Evolutionary conservation across 2,888 invertebrate species (phyloP).

Genomic region (Achlya flavicornis): DNA sequence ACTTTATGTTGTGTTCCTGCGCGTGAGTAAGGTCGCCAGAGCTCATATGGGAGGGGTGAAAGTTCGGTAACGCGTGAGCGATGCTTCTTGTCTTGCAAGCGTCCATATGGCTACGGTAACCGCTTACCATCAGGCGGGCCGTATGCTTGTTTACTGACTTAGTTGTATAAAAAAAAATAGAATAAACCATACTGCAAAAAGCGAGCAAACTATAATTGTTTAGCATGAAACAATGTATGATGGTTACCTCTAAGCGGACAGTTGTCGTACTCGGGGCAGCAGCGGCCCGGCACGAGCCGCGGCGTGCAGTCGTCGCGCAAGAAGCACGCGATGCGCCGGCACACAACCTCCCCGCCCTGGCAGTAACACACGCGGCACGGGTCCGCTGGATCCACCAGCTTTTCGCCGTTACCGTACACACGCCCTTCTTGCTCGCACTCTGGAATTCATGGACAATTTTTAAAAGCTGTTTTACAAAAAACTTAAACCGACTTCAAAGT

Average conservation of each 20-base stretch:
- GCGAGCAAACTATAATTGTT: too few relatives aligned
- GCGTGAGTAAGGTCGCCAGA: too few relatives aligned
- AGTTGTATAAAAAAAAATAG: too few relatives aligned
- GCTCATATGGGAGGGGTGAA: too few relatives aligned
- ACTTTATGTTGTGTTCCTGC: too few relatives aligned
- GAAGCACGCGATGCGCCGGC: constrained; percentile 90
- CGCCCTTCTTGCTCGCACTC: constrained; percentile 91
- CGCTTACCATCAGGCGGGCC: too few relatives aligned
- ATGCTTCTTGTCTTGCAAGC: too few relatives aligned
- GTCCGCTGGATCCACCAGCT: constrained; percentile 87
- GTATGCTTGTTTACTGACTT: too few relatives aligned
- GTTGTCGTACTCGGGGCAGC: constrained; percentile 92
- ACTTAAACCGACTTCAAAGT: too few relatives aligned
- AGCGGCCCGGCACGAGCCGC: constrained; percentile 88
- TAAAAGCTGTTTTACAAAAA: neutral
- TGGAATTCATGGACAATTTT: constrained; percentile 57
- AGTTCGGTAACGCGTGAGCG: too few relatives aligned
- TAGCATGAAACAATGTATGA: neutral
- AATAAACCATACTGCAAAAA: too few relatives aligned
- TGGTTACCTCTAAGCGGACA: constrained; percentile 87
- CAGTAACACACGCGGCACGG: constrained; percentile 93
- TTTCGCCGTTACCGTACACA: constrained; percentile 90
- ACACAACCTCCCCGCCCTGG: constrained; percentile 90
- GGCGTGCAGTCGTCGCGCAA: constrained; percentile 90
- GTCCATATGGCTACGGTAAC: too few relatives aligned